Conservation (phyloP, 2,113 vertebrate genomes). For the Acinonyx jubatus region DNA sequence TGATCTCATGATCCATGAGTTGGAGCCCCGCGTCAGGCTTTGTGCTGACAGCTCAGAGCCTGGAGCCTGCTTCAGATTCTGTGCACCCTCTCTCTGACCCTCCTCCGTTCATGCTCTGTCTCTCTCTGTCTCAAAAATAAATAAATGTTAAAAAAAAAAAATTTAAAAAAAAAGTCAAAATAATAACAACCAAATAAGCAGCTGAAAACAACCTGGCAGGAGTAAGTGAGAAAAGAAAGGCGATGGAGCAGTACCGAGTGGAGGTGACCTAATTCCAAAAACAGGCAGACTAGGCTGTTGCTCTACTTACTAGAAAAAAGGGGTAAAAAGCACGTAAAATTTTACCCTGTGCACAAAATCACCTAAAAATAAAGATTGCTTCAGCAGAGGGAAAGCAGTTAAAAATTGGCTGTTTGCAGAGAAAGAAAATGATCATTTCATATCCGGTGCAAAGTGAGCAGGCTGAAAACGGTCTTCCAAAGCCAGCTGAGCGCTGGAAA, state of each 20-base stretch:
- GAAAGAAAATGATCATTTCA: neutral
- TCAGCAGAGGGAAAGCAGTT: neutral
- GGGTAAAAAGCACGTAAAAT: neutral
- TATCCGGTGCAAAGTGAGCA: neutral
- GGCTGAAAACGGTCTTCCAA: neutral
- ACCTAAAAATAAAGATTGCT: neutral
- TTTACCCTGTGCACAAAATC: neutral
- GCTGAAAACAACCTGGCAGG: neutral
- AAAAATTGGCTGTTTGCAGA: neutral
- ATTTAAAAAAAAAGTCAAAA: neutral
- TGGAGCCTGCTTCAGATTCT: too few species aligned
- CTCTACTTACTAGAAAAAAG: neutral
- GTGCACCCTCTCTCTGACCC: too few species aligned
- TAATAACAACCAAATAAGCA: neutral
- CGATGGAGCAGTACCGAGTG: fast-evolving
- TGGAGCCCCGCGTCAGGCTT: too few species aligned
- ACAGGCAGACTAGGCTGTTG: neutral
- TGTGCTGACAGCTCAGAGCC: too few species aligned
- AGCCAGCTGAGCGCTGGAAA: neutral
- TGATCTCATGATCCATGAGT: too few species aligned
- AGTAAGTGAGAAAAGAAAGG: neutral
- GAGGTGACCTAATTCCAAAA: conserved; percentile 11
- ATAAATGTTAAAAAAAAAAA: too few species aligned
- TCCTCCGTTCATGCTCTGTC: too few species aligned
- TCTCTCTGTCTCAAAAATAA: too few species aligned